These are phyloP conservation scores for Euzetes globulus DNA, from an alignment of 2,888 invertebrate genomes.

Conservation along the genomic window DNA sequence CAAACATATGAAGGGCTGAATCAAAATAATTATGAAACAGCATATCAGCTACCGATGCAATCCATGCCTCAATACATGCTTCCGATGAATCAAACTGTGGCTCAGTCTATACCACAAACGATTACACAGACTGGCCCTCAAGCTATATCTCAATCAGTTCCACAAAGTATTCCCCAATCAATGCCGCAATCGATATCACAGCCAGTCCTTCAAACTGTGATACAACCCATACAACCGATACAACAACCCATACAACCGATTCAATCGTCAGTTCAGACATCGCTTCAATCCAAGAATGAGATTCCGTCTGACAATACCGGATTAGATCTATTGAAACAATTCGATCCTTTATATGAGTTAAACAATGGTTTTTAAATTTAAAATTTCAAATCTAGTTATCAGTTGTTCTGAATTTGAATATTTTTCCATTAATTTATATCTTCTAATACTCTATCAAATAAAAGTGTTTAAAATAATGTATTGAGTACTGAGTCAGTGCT, in stretches of 20 bases:
- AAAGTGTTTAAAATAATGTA: too few relatives aligned
- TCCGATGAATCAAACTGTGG: not conserved
- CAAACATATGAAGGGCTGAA: not conserved
- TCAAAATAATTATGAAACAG: not conserved
- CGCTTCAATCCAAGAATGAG: not conserved
- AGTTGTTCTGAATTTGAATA: not conserved
- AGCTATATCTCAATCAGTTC: not conserved
- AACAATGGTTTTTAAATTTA: not conserved
- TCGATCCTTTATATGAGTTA: slow-evolving; percentile 32
- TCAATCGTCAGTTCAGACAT: not conserved
- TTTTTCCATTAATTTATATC: not conserved
- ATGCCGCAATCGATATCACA: not conserved
- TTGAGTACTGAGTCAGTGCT: too few relatives aligned
- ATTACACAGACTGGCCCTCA: not conserved
- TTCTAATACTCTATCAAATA: not conserved
- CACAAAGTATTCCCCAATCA: not conserved
- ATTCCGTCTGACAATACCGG: not conserved
- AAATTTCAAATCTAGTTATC: not conserved
- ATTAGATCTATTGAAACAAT: slow-evolving; percentile 31
- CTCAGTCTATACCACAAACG: not conserved
- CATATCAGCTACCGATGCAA: not conserved
- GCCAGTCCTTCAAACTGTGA: not conserved
- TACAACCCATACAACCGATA: not conserved
- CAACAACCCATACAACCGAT: not conserved
- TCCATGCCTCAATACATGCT: not conserved